Base-by-base conservation (phyloP, 1,140 invertebrate species). In the Monomorium pharaonis region DNA sequence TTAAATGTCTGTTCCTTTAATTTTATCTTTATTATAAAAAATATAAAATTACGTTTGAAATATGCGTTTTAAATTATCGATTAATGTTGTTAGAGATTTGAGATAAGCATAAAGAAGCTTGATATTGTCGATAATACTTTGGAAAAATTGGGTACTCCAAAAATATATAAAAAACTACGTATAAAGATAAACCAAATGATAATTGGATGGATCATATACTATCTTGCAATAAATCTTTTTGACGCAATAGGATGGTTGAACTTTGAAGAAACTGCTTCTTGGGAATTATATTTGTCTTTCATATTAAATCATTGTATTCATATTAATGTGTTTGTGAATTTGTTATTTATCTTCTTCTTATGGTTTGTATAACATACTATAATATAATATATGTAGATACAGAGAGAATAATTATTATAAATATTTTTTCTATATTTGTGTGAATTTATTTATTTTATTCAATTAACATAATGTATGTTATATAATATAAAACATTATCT, bases 61-160 rank as follows among this genome's bases (percentile, higher is more conserved):
- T 54, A 21, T 5, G 6, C 2, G n/a, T 33, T 44, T 0, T 49
- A 72, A 74, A 49, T 18, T 27, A 10, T 51, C 3, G 12, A 5
- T 44, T 30, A 0, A 21, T 62, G 24, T 42, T 42, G 12, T 60
- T 44, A 77, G 75, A 77, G 16, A 47, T 63, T 77, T 24, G 37
- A 44, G 5, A 47, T 42, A 27, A 62, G 37, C 24, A 60, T 77
- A 18, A 44, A 63, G 14, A 77, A 30, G 10, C 37, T 77, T 44
- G 21, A 24, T 60, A 1, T 16, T 18, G 37, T 77, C 6, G 75
- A 77, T 60, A 24, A 77, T n/a, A 77, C 75, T 44, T 44, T 62
- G 24, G 56, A 44, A n/a, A 42, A 67, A 10, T 67, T 67, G 10
- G 63, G 63, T n/a, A 67, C 37, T 67, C 63, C 33, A 24, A 67